phyloP scores from a whole-genome alignment of 2,797 vertebrate species.

The Cirrhinus molitorella region DNA sequence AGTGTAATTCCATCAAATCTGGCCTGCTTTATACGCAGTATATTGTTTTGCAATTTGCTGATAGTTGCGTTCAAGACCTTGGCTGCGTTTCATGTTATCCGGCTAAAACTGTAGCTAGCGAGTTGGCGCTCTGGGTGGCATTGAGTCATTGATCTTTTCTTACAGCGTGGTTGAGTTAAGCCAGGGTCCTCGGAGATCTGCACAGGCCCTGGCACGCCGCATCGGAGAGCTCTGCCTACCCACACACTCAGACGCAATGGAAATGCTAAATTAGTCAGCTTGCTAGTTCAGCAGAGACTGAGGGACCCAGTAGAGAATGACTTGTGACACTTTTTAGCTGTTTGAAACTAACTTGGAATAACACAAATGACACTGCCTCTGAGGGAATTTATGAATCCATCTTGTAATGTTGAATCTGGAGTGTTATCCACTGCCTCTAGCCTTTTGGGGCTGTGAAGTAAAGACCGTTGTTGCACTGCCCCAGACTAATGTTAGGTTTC shows the following conservation, averaged over 20 bases:
- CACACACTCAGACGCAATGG: conserved; percentile 31
- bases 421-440: conserved; percentile 13
- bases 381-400: conserved; percentile 1
- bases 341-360: not conserved
- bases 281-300: conserved; percentile 21
- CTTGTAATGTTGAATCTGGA: conserved; percentile 9
- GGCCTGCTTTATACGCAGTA: not conserved
- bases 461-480: conserved; percentile 7
- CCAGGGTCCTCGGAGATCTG: conserved; percentile 42
- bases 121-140: conserved; percentile 38
- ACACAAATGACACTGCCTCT: not conserved
- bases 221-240: conserved; percentile 25
- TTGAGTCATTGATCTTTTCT: conserved; percentile 47
- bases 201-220: conserved; percentile 38
- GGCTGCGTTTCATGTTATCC: conserved; percentile 17
- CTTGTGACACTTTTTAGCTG: not conserved
- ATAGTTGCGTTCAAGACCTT: conserved; percentile 13
- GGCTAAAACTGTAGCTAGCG: conserved; percentile 32
- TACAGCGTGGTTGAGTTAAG: conserved; percentile 38
- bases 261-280: conserved; percentile 40
- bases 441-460: not conserved
- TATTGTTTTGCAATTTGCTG: conserved; percentile 22
- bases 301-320: conserved; percentile 9
- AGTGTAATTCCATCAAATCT: not conserved
- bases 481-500: conserved; percentile 8